Conservation (phyloP, 2,797 vertebrate genomes). For the Brachymystax lenok region DNA sequence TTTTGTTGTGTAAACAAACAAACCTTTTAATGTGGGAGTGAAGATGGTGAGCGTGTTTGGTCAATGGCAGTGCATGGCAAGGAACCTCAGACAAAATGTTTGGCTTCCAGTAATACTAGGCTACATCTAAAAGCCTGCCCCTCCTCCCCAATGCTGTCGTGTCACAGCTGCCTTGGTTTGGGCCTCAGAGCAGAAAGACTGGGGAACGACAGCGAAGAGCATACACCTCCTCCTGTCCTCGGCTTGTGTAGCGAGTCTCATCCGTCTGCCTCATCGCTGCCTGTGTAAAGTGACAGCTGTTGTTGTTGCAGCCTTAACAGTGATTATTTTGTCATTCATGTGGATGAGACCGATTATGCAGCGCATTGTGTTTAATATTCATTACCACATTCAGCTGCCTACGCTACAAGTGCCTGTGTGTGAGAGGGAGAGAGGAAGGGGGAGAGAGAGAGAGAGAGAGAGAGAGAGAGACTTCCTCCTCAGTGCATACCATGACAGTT, state of each 20-base stretch:
- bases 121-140: neutral
- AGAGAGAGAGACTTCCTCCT: neutral
- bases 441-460: too few species aligned
- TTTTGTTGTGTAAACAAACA: too few species aligned
- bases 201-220: constrained; percentile 7
- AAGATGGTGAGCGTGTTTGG: neutral
- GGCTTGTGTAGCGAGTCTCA: neutral
- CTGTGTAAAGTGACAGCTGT: neutral
- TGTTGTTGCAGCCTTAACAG: neutral
- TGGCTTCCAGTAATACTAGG: neutral
- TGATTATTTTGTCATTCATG: neutral
- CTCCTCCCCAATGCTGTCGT: neutral
- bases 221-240: neutral
- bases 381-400: neutral
- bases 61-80: too few species aligned
- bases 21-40: neutral
- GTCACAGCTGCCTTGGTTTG: neutral
- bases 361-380: neutral
- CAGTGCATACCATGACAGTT: too few species aligned
- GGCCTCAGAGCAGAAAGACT: too few species aligned
- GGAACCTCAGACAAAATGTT: neutral
- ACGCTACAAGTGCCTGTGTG: neutral
- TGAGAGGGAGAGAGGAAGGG: neutral
- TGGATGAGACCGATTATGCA: neutral
- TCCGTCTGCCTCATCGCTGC: neutral